These are phyloP conservation scores for Machimus atricapillus DNA, from an alignment of 2,888 invertebrate species.

Conservation along the genomic window DNA sequence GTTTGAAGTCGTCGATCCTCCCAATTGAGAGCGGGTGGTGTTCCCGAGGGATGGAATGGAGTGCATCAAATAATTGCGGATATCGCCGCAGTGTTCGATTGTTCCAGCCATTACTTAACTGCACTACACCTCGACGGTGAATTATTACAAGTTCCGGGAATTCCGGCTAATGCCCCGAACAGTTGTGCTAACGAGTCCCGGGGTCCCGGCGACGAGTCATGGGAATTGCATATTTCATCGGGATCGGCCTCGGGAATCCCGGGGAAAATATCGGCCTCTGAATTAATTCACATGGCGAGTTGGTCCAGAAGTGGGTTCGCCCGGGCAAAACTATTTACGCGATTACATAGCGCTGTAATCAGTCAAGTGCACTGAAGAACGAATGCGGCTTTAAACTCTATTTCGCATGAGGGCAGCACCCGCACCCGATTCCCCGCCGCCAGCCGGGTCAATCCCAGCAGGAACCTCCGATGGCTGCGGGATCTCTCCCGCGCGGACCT, in stretches of 20 bases:
- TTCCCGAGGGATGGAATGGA: neutral
- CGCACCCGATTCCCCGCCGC: neutral
- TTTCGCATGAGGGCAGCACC: neutral
- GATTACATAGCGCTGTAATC: conserved; percentile 17
- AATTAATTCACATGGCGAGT: conserved; percentile 21
- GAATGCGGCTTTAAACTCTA: conserved; percentile 28
- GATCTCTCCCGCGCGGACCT: neutral
- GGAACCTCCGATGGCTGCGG: neutral
- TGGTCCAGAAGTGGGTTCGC: neutral
- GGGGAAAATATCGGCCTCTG: neutral
- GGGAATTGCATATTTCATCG: conserved; percentile 1
- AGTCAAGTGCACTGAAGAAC: conserved; percentile 28
- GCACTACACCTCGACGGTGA: neutral
- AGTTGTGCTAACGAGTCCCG: neutral
- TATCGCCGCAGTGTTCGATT: neutral
- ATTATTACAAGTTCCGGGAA: neutral
- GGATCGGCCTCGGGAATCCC: neutral
- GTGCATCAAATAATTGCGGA: conserved; percentile 12
- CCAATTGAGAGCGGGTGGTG: neutral
- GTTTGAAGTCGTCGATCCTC: neutral
- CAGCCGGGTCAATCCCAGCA: conserved; percentile 1
- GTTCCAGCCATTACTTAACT: conserved; percentile 8
- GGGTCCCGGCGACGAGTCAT: neutral
- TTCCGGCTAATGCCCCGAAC: neutral
- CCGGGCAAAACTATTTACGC: conserved; percentile 12